Conservation (phyloP, 2,888 invertebrate species). For the Archips crataeganus region DNA sequence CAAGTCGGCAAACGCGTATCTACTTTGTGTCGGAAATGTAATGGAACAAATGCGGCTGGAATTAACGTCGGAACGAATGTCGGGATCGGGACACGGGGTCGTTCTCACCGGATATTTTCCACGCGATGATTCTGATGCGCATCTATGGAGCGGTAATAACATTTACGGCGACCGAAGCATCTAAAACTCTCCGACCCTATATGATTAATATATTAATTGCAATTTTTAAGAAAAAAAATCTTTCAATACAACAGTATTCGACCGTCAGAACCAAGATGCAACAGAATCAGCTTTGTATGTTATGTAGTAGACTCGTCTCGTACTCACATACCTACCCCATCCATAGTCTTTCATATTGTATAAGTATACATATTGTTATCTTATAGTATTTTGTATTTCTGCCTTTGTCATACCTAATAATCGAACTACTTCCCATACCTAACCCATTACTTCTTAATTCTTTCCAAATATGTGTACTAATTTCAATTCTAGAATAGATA, state of each 20-base stretch:
- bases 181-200: slow-evolving; percentile 40
- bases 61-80: slow-evolving; percentile 84
- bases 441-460: background rate
- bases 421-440: too few species aligned
- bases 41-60: slow-evolving; percentile 86
- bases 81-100: slow-evolving; percentile 77
- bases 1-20: slow-evolving; percentile 85
- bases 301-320: background rate
- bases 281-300: background rate
- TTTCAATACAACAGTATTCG: background rate
- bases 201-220: background rate
- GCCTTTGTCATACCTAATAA: too few species aligned
- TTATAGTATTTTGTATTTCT: too few species aligned
- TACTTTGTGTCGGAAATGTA: slow-evolving; percentile 86
- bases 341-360: too few species aligned
- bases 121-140: slow-evolving; percentile 82
- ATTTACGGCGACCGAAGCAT: slow-evolving; percentile 61
- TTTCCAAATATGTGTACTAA: background rate
- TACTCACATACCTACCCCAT: too few species aligned
- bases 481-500: background rate
- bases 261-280: too few species aligned
- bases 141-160: slow-evolving; percentile 73
- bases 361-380: too few species aligned
- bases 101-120: slow-evolving; percentile 82
- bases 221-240: background rate